A percentile compares a stretch with the other conserved stretches of the same genome.
Conservation (phyloP, 2,113 vertebrate species). For the Colinus virginianus region DNA sequence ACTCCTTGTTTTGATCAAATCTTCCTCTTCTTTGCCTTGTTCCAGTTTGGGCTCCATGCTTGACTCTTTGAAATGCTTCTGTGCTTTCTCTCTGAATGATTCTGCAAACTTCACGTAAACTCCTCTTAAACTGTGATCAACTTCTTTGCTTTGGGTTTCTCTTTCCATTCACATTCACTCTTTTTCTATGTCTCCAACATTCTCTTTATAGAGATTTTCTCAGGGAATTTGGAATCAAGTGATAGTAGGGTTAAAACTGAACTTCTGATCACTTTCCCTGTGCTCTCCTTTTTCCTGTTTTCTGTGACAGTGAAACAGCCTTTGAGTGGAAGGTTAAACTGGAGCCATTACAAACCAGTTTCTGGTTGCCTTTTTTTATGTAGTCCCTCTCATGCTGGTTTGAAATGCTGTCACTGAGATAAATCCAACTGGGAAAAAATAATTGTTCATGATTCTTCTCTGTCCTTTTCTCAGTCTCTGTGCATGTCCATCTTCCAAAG, state of each 20-base stretch:
- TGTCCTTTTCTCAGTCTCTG: neutral
- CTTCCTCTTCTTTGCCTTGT: neutral
- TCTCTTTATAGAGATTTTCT: neutral
- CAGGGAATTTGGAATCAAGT: neutral
- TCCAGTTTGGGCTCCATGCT: neutral
- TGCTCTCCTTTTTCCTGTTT: neutral
- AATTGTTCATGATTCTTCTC: neutral
- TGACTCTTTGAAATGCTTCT: neutral
- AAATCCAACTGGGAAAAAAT: neutral
- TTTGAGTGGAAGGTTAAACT: neutral
- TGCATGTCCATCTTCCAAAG: neutral
- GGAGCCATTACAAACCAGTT: neutral
- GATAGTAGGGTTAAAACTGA: neutral
- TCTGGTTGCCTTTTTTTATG: neutral
- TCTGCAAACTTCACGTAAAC: neutral
- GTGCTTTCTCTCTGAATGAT: neutral
- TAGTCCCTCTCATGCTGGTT: neutral
- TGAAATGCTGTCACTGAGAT: neutral
- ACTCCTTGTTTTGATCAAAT: neutral
- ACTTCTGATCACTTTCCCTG: neutral
- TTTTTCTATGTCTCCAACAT: neutral
- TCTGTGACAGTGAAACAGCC: neutral
- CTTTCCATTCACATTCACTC: neutral
- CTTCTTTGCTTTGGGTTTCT: neutral
- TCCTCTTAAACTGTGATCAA: neutral